Evolutionary conservation across 2,888 invertebrate species (phyloP).

Genomic region (Amblyteles armatorius): DNA sequence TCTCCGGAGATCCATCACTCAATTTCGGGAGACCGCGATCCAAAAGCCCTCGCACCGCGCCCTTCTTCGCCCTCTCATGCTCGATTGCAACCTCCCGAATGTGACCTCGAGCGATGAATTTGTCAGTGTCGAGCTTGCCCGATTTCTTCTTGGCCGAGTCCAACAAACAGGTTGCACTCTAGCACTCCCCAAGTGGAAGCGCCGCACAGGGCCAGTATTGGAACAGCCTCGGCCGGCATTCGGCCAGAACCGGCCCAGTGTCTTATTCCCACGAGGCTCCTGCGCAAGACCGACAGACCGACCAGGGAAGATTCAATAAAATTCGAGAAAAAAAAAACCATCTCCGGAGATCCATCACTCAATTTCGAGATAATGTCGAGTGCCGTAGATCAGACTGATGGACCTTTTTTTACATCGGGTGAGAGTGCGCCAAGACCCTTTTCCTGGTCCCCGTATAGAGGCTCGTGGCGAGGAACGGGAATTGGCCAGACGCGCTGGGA

Average conservation of each 20-base stretch:
- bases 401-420: constrained; percentile 4
- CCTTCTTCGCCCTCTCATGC: constrained; percentile 12
- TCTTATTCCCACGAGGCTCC: constrained; percentile 25
- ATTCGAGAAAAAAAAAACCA: constrained; percentile 10
- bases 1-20: constrained; percentile 23
- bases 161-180: constrained; percentile 63
- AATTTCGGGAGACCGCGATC: constrained; percentile 41
- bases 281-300: constrained; percentile 3
- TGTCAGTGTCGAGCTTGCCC: constrained; percentile 71
- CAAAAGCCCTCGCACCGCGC: neutral
- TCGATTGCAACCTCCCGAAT: constrained; percentile 70
- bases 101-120: constrained; percentile 69
- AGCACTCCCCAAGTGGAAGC: constrained; percentile 10
- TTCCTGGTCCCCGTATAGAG: neutral
- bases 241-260: neutral
- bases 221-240: too few species aligned
- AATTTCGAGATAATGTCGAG: constrained; percentile 18
- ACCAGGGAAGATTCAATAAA: constrained; percentile 30
- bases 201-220: too few species aligned
- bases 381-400: neutral
- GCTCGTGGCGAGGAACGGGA: neutral
- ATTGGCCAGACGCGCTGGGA: neutral
- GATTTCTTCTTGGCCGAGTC: constrained; percentile 65
- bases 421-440: neutral
- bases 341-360: constrained; percentile 21